phyloP scores from a whole-genome alignment of 2,888 invertebrate genomes.

The Keiferia lycopersicella region DNA sequence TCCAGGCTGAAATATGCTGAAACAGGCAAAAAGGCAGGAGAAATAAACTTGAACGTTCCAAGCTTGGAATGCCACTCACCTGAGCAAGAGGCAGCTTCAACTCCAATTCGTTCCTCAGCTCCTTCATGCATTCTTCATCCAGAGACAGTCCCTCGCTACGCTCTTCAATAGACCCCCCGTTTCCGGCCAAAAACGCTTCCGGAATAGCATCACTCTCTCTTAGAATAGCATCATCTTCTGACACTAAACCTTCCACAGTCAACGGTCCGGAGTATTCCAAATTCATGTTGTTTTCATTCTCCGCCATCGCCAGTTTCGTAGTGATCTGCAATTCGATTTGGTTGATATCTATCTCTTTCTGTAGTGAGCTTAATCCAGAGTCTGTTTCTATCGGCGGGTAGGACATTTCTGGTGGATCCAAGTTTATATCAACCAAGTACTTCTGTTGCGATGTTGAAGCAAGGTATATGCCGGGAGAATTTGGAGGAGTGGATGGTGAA shows the following conservation, averaged over 20 bases:
- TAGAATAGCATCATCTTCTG: slow-evolving; percentile 48
- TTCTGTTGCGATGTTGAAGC: slow-evolving; percentile 66
- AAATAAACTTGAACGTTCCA: too few relatives aligned
- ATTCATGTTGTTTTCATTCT: slow-evolving; percentile 78
- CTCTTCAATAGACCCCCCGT: slow-evolving; percentile 75
- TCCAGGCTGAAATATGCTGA: too few relatives aligned
- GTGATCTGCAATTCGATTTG: slow-evolving; percentile 75
- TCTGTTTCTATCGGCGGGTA: slow-evolving; percentile 38
- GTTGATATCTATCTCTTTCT: slow-evolving; percentile 63
- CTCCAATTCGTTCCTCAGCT: slow-evolving; percentile 85
- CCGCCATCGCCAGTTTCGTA: slow-evolving; percentile 74
- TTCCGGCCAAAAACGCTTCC: slow-evolving; percentile 69
- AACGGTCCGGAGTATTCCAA: slow-evolving; percentile 74
- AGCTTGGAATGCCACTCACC: slow-evolving; percentile 65
- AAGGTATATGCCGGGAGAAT: slow-evolving; percentile 68
- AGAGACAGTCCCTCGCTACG: slow-evolving; percentile 81
- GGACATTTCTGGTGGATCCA: slow-evolving; percentile 41
- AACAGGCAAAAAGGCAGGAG: too few relatives aligned
- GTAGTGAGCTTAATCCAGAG: slow-evolving; percentile 41
- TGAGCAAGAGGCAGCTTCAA: slow-evolving; percentile 87
- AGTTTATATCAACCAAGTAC: slow-evolving; percentile 65
- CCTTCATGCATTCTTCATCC: slow-evolving; percentile 87
- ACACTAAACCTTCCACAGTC: slow-evolving; percentile 58
- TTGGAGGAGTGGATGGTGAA: slow-evolving; percentile 71
- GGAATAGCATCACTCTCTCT: slow-evolving; percentile 55